Conservation (phyloP, 2,888 invertebrate genomes). For the Acrocera orbiculus region DNA sequence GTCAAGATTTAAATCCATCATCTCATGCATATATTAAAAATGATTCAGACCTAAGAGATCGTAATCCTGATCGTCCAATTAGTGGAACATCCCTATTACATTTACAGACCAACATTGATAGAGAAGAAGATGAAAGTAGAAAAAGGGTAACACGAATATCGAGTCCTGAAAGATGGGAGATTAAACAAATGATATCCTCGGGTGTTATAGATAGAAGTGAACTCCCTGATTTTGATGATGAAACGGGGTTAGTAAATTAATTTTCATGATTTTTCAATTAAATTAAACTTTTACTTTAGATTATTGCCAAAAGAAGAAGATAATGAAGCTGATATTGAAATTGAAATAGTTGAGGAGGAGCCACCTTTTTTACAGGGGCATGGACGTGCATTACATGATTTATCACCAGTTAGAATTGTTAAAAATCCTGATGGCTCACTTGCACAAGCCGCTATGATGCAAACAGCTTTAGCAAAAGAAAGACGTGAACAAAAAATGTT, state of each 20-base stretch:
- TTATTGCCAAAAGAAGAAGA: constrained; percentile 78
- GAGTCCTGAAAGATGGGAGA: constrained; percentile 95
- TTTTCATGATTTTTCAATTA: not conserved
- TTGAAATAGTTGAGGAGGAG: constrained; percentile 97
- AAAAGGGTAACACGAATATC: constrained; percentile 82
- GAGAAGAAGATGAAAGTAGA: constrained; percentile 63
- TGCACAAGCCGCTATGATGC: constrained; percentile 99
- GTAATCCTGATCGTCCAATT: constrained; percentile 86
- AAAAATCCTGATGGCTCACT: constrained; percentile 98
- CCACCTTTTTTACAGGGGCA: constrained; percentile 92
- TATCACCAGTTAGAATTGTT: constrained; percentile 87
- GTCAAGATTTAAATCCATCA: constrained; percentile 83
- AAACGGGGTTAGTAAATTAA: constrained; percentile 50
- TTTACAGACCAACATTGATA: constrained; percentile 40
- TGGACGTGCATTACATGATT: constrained; percentile 75
- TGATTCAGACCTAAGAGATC: constrained; percentile 36
- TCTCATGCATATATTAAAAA: constrained; percentile 48
- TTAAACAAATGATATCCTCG: constrained; percentile 92
- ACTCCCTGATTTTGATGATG: constrained; percentile 93
- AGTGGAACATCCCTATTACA: constrained; percentile 40
- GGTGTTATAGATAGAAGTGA: constrained; percentile 85
- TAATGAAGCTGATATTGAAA: constrained; percentile 93
- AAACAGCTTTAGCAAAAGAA: constrained; percentile 93
- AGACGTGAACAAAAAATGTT: constrained; percentile 89
- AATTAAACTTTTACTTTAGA: constrained; percentile 9